Percentiles rank a stretch among this genome's conserved stretches.
Conservation (phyloP, 2,113 vertebrate species). For the Furnarius figulus region DNA sequence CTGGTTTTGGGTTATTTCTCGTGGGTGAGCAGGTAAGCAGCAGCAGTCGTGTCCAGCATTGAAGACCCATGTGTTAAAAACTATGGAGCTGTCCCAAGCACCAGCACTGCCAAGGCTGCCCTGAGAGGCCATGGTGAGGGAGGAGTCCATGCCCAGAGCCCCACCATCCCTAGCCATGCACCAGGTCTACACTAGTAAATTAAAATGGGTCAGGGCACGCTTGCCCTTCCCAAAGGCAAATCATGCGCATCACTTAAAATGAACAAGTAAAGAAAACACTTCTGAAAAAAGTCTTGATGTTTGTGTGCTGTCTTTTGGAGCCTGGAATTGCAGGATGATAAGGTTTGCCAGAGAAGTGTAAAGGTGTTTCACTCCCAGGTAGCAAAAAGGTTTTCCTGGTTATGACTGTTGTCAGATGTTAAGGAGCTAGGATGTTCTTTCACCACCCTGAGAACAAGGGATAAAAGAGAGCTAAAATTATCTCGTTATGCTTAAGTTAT, state of each 20-base stretch:
- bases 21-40: background rate
- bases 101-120: background rate
- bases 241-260: background rate
- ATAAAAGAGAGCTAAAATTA: background rate
- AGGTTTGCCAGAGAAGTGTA: background rate
- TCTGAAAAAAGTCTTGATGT: background rate
- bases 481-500: background rate
- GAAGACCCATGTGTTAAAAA: background rate
- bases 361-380: background rate
- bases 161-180: background rate
- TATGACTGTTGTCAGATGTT: background rate
- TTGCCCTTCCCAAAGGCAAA: background rate
- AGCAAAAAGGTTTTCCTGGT: background rate
- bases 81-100: background rate
- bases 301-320: background rate
- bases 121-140: rapidly evolving
- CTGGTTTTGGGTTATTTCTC: background rate
- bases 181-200: background rate
- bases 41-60: background rate
- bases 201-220: background rate
- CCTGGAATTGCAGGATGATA: background rate
- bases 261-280: background rate
- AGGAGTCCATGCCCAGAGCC: background rate
- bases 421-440: background rate
- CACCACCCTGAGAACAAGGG: background rate